Evolutionary conservation across 1,140 invertebrate genomes (phyloP).

Genomic region (Mamestra configurata): DNA sequence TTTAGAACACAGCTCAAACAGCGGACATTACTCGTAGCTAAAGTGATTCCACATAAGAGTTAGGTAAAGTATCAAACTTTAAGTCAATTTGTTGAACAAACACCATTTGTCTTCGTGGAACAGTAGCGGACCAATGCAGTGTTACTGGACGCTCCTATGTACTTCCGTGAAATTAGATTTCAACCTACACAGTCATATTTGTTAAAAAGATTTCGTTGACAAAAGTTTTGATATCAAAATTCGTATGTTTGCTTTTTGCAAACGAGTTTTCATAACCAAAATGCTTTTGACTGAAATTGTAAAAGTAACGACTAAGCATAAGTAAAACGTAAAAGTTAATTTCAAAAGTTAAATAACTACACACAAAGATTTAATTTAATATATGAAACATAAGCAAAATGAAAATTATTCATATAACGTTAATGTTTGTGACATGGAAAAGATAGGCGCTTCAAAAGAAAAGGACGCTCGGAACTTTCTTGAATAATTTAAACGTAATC

Average conservation of each 20-base stretch:
- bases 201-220: background rate
- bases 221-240: background rate
- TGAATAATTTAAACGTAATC: slow-evolving; percentile 8
- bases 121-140: slow-evolving; percentile 62
- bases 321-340: no score
- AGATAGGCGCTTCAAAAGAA: background rate
- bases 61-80: slow-evolving; percentile 59
- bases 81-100: slow-evolving; percentile 74
- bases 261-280: background rate
- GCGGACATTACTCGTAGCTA: slow-evolving; percentile 35
- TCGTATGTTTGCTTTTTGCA: background rate
- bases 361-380: background rate
- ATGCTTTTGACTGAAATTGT: no score
- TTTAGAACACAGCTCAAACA: slow-evolving; percentile 45
- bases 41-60: slow-evolving; percentile 58
- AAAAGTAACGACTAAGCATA: no score
- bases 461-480: background rate
- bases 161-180: slow-evolving; percentile 34
- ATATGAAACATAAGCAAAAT: background rate
- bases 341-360: no score
- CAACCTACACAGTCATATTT: slow-evolving; percentile 20
- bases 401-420: background rate
- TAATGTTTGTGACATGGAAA: slow-evolving; percentile 1
- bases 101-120: slow-evolving; percentile 68
- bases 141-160: slow-evolving; percentile 55